Evolutionary conservation across 2,113 vertebrate species (phyloP).

Genomic region (Leucopternis melanops): DNA sequence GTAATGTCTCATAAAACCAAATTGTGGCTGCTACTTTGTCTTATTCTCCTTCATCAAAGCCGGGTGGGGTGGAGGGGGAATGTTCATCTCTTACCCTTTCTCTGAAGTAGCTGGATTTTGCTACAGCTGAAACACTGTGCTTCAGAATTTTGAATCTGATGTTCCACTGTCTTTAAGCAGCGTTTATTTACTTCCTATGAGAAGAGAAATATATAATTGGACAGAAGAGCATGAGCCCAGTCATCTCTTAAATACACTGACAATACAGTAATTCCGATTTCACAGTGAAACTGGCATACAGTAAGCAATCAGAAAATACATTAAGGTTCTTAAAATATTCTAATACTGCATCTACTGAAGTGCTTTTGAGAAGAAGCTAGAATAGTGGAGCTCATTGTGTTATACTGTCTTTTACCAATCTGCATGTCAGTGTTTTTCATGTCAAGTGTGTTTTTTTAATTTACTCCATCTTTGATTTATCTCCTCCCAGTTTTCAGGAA

Average conservation of each 20-base stretch:
- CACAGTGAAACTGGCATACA: background rate
- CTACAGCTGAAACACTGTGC: background rate
- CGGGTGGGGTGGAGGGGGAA: no score
- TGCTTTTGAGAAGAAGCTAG: background rate
- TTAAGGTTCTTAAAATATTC: background rate
- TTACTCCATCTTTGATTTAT: background rate
- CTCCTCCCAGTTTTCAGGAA: conserved; percentile 74
- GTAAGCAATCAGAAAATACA: background rate
- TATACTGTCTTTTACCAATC: background rate
- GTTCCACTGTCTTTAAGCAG: background rate
- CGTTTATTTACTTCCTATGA: background rate
- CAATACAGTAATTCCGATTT: background rate
- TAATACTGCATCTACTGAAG: background rate
- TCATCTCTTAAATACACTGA: background rate
- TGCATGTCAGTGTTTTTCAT: background rate
- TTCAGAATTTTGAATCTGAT: background rate
- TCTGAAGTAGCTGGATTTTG: background rate
- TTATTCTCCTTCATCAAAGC: background rate
- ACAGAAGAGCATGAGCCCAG: background rate
- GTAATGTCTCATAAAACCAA: background rate
- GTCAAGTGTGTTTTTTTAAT: background rate
- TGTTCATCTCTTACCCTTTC: background rate
- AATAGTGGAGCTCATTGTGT: background rate
- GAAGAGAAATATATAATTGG: background rate
- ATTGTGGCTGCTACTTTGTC: background rate